Evolutionary conservation across 2,113 vertebrate species (phyloP), one percentile per base, ranked within the genome.

Genomic region (Pteropus alecto): DNA sequence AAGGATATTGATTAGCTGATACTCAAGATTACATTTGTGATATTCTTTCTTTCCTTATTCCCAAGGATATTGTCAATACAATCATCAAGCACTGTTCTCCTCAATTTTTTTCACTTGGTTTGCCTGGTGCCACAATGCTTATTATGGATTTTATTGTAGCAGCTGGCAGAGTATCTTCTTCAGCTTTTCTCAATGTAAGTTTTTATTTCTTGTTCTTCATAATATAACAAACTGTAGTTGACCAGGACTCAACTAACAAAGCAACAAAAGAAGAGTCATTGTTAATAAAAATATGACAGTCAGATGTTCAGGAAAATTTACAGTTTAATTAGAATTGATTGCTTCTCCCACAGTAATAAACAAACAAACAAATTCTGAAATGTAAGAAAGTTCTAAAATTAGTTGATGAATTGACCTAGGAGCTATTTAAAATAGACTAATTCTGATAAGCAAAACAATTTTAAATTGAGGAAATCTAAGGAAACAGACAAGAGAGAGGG

Each of bases 31-130:
- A 71, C 54, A 76, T 89, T 67, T 93, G n/a, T 96, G 68, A 81
- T 89, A 30, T 26, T 93, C 22, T 76, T 77, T 70, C 67, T 92
- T 97, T 98, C 81, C 95, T 90, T 83, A 89, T 83, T 79, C 97
- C 33, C 38, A 98, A 99, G 99, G 99, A 99, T 98, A 99, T 99
- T 97, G 99, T 99, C 95, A 99, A 99, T 98, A 99, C 99, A 97
- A 99, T 99, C 98, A 99, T 99, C 98, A 99, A 99, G 92, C 99
- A 99, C 98, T 99, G 99, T 93, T 99, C 99, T 96, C 99, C 99
- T 94, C 99, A 99, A 0, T 99, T 99, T 98, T 99, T 99, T 99
- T 99, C 99, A 60, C 99, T 99, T 83, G 99, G 99, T 78, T 99
- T 99, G 87, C 99, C 99, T 78, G 99, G 99, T 98, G 99, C 99